Evolutionary conservation across 2,113 vertebrate genomes (phyloP).

Genomic region (Herpailurus yagouaroundi): DNA sequence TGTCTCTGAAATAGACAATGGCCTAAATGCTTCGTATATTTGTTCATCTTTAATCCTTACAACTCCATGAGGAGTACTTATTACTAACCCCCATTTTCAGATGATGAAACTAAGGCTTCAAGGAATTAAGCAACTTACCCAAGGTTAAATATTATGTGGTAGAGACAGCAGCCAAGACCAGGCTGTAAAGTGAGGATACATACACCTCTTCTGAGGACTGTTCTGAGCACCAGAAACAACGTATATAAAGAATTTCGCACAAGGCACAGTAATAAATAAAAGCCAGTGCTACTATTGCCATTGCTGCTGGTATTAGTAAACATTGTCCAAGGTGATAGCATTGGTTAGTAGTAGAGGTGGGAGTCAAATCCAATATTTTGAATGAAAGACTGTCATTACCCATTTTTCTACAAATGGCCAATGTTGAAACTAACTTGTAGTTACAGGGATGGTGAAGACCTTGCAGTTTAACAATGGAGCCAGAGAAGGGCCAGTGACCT

Average conservation of each 20-base stretch:
- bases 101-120: conserved; percentile 50
- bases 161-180: neutral
- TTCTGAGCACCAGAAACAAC: conserved; percentile 1
- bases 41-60: neutral
- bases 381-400: neutral
- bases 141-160: conserved; percentile 7
- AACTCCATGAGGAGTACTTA: neutral
- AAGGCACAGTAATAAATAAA: neutral
- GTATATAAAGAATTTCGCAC: neutral
- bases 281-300: neutral
- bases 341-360: neutral
- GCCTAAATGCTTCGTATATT: neutral
- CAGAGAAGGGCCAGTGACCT: neutral
- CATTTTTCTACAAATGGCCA: neutral
- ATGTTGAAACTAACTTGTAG: neutral
- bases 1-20: neutral
- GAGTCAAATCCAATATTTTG: neutral
- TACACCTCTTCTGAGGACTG: neutral
- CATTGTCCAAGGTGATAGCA: neutral
- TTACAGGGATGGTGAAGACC: neutral
- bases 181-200: neutral
- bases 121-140: conserved; percentile 17
- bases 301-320: neutral
- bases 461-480: neutral
- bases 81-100: conserved; percentile 16